A percentile compares a stretch with the other conserved stretches of the same genome.
phyloP scores from a whole-genome alignment of 2,113 vertebrate genomes.

The Merops nubicus region DNA sequence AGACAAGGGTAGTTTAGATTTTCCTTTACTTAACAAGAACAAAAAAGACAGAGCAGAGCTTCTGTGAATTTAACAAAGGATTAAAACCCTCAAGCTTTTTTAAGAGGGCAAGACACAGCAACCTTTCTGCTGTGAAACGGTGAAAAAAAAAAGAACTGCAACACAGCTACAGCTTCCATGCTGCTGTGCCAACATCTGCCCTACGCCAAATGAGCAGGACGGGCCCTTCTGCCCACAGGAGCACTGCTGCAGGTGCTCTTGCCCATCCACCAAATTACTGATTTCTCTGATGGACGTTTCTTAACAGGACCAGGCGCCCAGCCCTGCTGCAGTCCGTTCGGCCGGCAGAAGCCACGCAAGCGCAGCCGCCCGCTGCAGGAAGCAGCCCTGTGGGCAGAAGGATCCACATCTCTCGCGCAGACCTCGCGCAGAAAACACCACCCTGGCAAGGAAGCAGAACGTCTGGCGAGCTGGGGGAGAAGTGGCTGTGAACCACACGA shows the following conservation, averaged over 20 bases:
- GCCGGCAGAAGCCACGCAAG: not conserved
- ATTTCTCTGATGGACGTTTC: fast-evolving
- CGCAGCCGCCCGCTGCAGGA: not conserved
- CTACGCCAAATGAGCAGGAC: fast-evolving
- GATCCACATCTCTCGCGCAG: not conserved
- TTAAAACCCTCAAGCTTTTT: not conserved
- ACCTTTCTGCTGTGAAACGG: not conserved
- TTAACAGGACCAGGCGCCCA: fast-evolving
- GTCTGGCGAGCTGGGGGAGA: not conserved
- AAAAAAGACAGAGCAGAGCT: not conserved
- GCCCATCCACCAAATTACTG: not conserved
- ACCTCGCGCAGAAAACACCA: fast-evolving
- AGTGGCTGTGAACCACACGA: not conserved
- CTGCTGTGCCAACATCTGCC: fast-evolving
- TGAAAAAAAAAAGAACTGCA: not conserved
- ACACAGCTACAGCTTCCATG: fast-evolving
- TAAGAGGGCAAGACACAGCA: not conserved
- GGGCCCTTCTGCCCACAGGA: not conserved
- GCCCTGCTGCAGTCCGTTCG: not conserved
- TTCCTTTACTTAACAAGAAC: not conserved
- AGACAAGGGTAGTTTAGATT: not conserved
- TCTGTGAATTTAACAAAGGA: not conserved
- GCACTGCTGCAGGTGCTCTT: not conserved
- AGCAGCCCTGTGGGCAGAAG: not conserved
- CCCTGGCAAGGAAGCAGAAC: fast-evolving